These are phyloP conservation scores for Patagioenas fasciata DNA, from an alignment of 2,113 vertebrate species.

Conservation along the genomic window DNA sequence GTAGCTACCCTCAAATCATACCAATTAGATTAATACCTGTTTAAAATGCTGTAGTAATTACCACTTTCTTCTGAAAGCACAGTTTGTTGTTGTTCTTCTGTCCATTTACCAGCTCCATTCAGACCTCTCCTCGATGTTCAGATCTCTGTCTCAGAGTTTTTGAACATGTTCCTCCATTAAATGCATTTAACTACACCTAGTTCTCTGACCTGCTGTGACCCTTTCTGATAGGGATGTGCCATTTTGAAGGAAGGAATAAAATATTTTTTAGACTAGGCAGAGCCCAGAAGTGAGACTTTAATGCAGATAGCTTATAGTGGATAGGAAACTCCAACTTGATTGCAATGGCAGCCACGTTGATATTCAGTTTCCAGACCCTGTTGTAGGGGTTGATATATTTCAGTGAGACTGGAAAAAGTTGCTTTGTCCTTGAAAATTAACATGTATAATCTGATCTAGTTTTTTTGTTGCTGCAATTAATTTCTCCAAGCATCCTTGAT, in stretches of 20 bases:
- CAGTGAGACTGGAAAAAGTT: background rate
- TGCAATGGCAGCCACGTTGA: background rate
- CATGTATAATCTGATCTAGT: background rate
- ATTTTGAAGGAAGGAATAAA: background rate
- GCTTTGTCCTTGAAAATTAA: background rate
- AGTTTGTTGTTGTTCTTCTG: background rate
- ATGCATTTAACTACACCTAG: background rate
- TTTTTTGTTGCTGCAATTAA: background rate
- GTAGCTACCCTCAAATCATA: background rate
- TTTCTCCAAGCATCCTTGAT: background rate
- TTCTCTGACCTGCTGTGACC: background rate
- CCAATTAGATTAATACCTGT: background rate
- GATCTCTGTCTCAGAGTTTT: background rate
- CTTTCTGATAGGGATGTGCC: accelerated
- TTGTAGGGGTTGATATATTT: background rate
- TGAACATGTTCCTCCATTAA: background rate
- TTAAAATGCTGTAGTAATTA: background rate
- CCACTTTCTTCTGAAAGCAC: background rate
- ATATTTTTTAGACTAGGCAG: background rate
- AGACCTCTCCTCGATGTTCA: background rate
- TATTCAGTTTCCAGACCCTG: background rate
- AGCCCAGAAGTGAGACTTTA: background rate
- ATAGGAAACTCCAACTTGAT: background rate
- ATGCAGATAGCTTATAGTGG: background rate
- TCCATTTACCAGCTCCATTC: background rate